Evolutionary conservation across 2,113 vertebrate species (phyloP), one percentile per base, ranked within the genome.

Genomic region (Pimephales promelas): DNA sequence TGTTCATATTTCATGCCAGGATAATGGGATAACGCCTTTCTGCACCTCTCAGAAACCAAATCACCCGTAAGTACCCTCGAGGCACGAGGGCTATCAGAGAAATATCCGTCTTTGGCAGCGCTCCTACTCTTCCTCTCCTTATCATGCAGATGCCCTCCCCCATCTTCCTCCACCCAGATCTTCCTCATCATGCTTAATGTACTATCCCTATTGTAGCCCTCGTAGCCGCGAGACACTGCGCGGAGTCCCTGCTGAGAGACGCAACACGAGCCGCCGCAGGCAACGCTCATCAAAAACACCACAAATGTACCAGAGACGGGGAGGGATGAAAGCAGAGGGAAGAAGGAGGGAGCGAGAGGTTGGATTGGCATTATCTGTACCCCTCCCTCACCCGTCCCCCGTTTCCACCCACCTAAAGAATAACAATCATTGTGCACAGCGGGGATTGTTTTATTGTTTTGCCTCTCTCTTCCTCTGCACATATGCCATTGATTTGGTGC

Each of bases 1-100:
- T 79, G 77, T 70, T 80, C 71, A 62, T 72, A 64, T 59, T 82
- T 87, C 61, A 82, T 78, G 68, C 73, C 64, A 64, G 74, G 54
- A 81, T 85, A 87, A 81, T 85, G 62, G 86, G 86, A 85, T 83
- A 85, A 87, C 45, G 47, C 83, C 62, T 80, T 71, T 78, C 68
- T 66, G 81, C 79, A 74, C 79, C 36, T 83, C 80, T 70, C 81
- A 11, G 2, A 73, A 83, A 85, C 40, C 77, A 64, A 85, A 87
- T 75, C 66, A 85, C 45, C 73, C 61, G 22, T 68, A 78, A 79
- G 66, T 59, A 14, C 80, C 83, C 83, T 83, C 47, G 49, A 68
- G 84, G 86, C 68, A 68, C 22, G 75, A 85, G 59, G 57, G 20
- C 66, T 70, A 85, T 85, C 83, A 77, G 80, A 80, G 56, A 83